A percentile compares a stretch with the other conserved stretches of the same genome.
Conservation (phyloP, 23 tunicate species). For the Phallusia fumigata region DNA sequence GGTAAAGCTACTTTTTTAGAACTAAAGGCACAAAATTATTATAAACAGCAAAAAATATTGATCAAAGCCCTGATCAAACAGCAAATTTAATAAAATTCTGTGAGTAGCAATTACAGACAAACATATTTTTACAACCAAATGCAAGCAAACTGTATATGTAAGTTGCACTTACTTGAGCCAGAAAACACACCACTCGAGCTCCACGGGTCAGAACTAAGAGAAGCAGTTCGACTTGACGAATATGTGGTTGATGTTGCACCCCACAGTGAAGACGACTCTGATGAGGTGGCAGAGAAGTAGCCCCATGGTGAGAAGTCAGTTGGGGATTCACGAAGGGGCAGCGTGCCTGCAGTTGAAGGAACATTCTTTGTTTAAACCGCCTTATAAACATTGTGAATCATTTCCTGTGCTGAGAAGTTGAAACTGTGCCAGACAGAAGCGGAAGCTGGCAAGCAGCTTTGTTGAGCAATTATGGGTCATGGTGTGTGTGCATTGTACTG, state of each 20-base stretch:
- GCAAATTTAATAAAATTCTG: not conserved
- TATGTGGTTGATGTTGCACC: constrained; percentile 19
- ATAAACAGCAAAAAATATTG: no score
- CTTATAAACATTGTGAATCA: not conserved
- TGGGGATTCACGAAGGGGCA: constrained; percentile 33
- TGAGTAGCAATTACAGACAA: not conserved
- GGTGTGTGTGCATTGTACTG: not conserved
- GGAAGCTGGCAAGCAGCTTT: not conserved
- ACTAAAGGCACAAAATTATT: not conserved
- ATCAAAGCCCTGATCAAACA: no score
- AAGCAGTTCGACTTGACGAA: constrained; percentile 30
- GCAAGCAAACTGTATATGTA: no score
- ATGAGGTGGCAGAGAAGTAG: constrained; percentile 27
- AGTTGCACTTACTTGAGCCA: constrained; percentile 23
- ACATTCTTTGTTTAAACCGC: not conserved
- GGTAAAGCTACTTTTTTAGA: no score
- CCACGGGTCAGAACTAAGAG: constrained; percentile 81
- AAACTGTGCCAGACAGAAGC: not conserved
- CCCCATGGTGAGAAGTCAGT: constrained; percentile 69
- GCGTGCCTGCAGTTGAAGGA: not conserved
- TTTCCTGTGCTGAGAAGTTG: not conserved
- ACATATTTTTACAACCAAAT: no score
- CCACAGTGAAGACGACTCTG: constrained; percentile 16
- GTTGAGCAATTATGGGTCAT: not conserved
- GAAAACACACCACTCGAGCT: constrained; percentile 36